Evolutionary conservation across 1,140 invertebrate genomes (phyloP).

Genomic region (Habropoda laboriosa): DNA sequence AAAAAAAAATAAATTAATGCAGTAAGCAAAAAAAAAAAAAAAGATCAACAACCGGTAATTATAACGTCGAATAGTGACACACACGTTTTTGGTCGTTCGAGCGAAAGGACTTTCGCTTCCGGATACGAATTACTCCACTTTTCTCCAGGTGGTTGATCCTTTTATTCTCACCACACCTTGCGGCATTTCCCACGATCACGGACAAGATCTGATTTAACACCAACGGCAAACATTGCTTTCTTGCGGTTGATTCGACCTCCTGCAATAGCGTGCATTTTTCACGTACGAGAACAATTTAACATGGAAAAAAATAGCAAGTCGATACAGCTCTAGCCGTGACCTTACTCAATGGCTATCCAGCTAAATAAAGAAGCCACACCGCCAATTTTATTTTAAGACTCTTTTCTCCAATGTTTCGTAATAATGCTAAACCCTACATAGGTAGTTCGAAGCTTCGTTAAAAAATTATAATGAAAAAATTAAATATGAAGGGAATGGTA

Average conservation of each 20-base stretch:
- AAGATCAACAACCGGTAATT: background rate
- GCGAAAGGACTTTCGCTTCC: slow-evolving; percentile 3
- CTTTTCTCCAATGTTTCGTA: background rate
- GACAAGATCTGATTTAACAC: slow-evolving; percentile 30
- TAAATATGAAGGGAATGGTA: too few relatives aligned
- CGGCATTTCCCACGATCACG: slow-evolving; percentile 45
- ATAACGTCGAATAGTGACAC: background rate
- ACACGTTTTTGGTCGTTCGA: background rate
- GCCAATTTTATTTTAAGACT: slow-evolving; percentile 8
- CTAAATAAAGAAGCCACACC: slow-evolving; percentile 19
- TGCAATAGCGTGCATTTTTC: slow-evolving; percentile 25
- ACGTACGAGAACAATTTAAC: slow-evolving; percentile 20
- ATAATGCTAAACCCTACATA: too few relatives aligned
- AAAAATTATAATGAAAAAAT: too few relatives aligned
- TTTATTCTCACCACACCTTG: slow-evolving; percentile 32
- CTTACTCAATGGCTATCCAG: slow-evolving; percentile 37
- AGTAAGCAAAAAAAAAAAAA: background rate
- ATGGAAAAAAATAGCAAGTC: slow-evolving; percentile 3
- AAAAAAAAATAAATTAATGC: too few relatives aligned
- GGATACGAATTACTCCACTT: slow-evolving; percentile 29
- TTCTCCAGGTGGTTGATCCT: slow-evolving; percentile 41
- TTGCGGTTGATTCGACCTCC: slow-evolving; percentile 43
- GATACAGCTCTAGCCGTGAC: slow-evolving; percentile 50
- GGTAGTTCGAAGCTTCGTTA: too few relatives aligned
- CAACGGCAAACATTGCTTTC: slow-evolving; percentile 41